Conservation (phyloP, 2,888 invertebrate species). For the Volucella inanis region DNA sequence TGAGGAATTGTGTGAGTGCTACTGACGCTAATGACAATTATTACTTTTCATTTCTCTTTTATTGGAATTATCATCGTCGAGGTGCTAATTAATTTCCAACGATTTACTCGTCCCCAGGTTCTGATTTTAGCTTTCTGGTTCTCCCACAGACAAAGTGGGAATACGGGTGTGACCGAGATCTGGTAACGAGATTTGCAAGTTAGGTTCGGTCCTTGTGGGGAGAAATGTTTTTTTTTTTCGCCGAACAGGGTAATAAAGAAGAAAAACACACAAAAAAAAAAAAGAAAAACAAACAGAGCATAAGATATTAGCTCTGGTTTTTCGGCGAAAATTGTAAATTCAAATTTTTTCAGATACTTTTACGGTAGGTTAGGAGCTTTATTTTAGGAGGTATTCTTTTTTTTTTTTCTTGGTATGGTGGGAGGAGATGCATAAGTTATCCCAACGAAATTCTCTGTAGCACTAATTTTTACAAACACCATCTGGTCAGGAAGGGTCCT, state of each 20-base stretch:
- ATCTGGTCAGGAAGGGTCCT: no score
- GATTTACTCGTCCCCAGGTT: constrained; percentile 1
- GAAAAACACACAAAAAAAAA: no score
- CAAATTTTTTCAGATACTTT: no score
- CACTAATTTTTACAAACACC: no score
- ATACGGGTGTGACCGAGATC: neutral
- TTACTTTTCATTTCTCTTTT: constrained; percentile 30
- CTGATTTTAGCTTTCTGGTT: no score
- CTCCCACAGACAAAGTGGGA: no score
- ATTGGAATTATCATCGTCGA: neutral
- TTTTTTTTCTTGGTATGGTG: no score
- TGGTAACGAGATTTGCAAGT: neutral
- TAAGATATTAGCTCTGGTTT: neutral
- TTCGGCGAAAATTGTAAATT: neutral
- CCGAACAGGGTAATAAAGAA: no score
- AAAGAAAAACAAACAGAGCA: neutral
- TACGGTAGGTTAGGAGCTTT: no score
- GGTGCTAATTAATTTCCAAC: constrained; percentile 25
- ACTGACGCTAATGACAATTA: constrained; percentile 21
- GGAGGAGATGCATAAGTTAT: no score
- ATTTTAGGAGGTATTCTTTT: no score
- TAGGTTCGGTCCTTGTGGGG: neutral
- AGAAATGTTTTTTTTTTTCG: neutral
- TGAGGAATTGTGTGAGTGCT: neutral
- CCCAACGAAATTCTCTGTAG: no score